A percentile compares a stretch with the other conserved stretches of the same genome.
These are phyloP conservation scores for Peromyscus attwateri DNA, from an alignment of 2,797 vertebrate genomes.

Conservation along the genomic window DNA sequence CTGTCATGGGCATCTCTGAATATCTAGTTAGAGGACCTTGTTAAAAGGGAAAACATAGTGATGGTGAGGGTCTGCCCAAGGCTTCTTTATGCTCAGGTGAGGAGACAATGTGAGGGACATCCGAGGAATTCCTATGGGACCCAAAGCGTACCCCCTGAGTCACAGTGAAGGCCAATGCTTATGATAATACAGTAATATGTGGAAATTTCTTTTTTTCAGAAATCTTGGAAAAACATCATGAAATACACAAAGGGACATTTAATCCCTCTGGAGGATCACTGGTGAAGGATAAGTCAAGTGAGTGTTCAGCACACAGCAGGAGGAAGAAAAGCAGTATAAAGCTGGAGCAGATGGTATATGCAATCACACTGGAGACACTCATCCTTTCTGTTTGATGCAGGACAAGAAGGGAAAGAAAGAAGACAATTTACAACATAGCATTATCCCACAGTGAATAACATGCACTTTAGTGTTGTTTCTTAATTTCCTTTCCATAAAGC, in stretches of 20 bases:
- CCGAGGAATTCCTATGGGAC: not conserved
- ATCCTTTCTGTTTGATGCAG: not conserved
- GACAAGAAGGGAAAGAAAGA: not conserved
- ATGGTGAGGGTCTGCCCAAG: rapidly evolving
- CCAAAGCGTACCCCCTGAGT: not conserved
- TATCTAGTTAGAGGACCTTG: not conserved
- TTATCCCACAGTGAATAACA: not conserved
- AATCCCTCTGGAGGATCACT: not conserved
- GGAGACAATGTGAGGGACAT: not conserved
- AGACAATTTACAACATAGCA: not conserved
- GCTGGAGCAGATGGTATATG: not conserved
- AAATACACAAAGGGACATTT: not conserved
- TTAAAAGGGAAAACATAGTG: not conserved
- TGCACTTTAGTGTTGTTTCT: not conserved
- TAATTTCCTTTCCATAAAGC: not conserved
- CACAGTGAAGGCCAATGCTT: not conserved
- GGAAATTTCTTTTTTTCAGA: not conserved
- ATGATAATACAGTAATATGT: not conserved
- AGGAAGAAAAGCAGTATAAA: not conserved
- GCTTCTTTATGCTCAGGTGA: not conserved
- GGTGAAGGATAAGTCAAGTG: too few species aligned
- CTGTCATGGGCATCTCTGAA: not conserved
- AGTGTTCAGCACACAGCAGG: not conserved
- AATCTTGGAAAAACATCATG: not conserved
- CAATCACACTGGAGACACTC: not conserved